A percentile compares a stretch with the other conserved stretches of the same genome.
These are phyloP conservation scores for Discoglossus pictus DNA, from an alignment of 2,797 vertebrate species.

Conservation along the genomic window DNA sequence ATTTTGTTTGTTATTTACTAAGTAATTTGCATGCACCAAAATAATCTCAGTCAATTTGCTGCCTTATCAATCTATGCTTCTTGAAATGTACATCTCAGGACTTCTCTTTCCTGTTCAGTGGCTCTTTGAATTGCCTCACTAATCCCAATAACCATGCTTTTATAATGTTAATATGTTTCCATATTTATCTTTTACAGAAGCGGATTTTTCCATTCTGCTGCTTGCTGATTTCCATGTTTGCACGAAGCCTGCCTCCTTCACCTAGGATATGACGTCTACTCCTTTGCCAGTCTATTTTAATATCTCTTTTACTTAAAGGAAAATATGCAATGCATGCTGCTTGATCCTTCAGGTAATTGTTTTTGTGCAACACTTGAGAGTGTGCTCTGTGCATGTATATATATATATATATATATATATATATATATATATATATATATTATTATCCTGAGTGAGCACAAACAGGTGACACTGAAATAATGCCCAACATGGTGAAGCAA, in stretches of 20 bases:
- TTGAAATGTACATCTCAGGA: conserved; percentile 49
- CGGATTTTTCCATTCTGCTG: conserved; percentile 36
- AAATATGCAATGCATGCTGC: too few relatives aligned
- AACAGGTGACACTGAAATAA: too few relatives aligned
- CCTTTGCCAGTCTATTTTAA: not conserved
- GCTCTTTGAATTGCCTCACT: conserved; percentile 48
- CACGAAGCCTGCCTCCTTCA: not conserved
- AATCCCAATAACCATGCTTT: conserved; percentile 12
- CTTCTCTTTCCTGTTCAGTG: conserved; percentile 9
- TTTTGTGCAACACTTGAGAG: too few relatives aligned
- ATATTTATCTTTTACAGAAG: conserved; percentile 40
- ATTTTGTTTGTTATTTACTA: conserved; percentile 47
- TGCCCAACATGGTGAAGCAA: too few relatives aligned
- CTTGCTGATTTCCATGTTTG: conserved; percentile 42
- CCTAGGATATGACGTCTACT: not conserved
- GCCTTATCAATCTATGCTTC: conserved; percentile 36
- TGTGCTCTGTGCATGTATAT: too few relatives aligned
- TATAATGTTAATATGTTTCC: conserved; percentile 34
- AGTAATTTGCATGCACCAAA: conserved; percentile 52
- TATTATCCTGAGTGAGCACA: too few relatives aligned
- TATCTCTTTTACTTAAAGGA: too few relatives aligned
- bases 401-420: too few relatives aligned
- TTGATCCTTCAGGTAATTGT: too few relatives aligned
- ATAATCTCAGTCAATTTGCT: conserved; percentile 45
- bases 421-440: too few relatives aligned